A percentile compares a stretch with the other conserved stretches of the same genome.
These are phyloP conservation scores for Liasis olivaceus DNA, from an alignment of 2,797 vertebrate genomes.

Conservation along the genomic window DNA sequence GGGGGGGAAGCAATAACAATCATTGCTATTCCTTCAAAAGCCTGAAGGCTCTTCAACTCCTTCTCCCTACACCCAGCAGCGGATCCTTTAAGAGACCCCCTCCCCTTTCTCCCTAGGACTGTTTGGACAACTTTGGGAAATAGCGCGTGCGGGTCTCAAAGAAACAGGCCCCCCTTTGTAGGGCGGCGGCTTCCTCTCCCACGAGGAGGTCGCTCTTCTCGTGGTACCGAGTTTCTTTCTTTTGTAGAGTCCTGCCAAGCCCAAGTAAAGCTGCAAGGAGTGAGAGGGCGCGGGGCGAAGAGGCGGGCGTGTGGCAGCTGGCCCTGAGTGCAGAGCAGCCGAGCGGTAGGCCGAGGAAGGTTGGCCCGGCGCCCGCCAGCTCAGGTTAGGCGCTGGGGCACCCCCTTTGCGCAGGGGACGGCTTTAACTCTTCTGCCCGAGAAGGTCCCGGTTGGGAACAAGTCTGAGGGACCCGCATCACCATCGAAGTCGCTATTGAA, in stretches of 20 bases:
- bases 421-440: not conserved
- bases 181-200: too few relatives aligned
- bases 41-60: not conserved
- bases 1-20: not conserved
- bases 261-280: not conserved
- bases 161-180: not conserved
- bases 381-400: not conserved
- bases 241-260: slow-evolving; percentile 33
- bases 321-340: not conserved
- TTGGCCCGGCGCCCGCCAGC: not conserved
- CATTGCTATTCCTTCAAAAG: not conserved
- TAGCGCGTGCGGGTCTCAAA: not conserved
- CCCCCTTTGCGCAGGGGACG: not conserved
- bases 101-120: not conserved
- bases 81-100: not conserved
- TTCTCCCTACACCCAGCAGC: not conserved
- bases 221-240: slow-evolving; percentile 15
- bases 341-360: not conserved
- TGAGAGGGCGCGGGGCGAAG: not conserved
- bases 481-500: not conserved
- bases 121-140: slow-evolving; percentile 23
- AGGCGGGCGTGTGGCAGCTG: not conserved
- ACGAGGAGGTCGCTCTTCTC: not conserved
- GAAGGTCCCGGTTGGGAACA: not conserved
- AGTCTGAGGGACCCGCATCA: not conserved